Evolutionary conservation across 2,797 vertebrate genomes (phyloP).

Genomic region (Alfaro cultratus): DNA sequence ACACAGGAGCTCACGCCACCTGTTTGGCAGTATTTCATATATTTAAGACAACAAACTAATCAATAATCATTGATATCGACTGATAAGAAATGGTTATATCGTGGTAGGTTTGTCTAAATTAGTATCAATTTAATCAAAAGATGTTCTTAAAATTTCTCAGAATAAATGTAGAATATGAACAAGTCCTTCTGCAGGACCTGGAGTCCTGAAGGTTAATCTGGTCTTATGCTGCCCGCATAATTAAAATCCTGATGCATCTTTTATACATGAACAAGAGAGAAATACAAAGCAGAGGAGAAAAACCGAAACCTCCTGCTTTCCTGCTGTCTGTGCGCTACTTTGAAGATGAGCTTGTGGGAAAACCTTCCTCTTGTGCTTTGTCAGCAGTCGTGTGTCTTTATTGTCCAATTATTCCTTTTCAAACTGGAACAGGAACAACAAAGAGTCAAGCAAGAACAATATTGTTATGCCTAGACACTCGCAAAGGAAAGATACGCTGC

Average conservation of each 20-base stretch:
- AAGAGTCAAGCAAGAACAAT: conserved; percentile 39
- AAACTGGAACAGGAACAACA: conserved; percentile 49
- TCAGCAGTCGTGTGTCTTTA: conserved; percentile 42
- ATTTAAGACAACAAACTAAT: too few relatives aligned
- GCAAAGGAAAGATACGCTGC: conserved; percentile 41
- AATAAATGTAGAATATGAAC: background rate
- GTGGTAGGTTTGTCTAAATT: too few relatives aligned
- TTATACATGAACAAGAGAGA: background rate
- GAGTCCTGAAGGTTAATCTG: background rate
- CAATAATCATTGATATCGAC: too few relatives aligned
- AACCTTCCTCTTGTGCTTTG: conserved; percentile 39
- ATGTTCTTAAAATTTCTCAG: background rate
- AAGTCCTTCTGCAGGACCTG: background rate
- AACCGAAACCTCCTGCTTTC: background rate
- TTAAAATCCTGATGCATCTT: conserved; percentile 41
- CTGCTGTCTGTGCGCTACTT: conserved; percentile 11
- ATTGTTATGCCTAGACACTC: conserved; percentile 48
- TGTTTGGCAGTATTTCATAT: too few relatives aligned
- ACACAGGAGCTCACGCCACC: too few relatives aligned
- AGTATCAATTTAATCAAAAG: background rate
- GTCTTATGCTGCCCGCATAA: conserved; percentile 29
- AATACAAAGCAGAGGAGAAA: background rate
- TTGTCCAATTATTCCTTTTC: conserved; percentile 48
- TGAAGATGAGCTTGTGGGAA: conserved; percentile 50
- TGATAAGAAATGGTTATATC: too few relatives aligned